Conservation (phyloP, 1,140 invertebrate species). For the Archivesica marissinica region DNA sequence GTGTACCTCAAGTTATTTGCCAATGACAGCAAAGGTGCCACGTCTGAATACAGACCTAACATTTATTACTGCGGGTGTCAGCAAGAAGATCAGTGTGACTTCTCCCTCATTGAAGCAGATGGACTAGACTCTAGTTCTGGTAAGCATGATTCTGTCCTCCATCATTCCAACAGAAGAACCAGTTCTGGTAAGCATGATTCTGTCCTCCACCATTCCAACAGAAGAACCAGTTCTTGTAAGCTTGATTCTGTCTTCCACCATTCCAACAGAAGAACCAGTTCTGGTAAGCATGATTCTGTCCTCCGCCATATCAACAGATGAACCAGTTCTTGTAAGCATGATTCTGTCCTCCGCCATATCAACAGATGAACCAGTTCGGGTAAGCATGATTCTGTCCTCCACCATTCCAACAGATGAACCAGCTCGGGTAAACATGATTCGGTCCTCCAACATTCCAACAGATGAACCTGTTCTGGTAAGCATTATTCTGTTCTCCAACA, state of each 20-base stretch:
- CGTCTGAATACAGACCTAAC: background rate
- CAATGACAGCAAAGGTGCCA: background rate
- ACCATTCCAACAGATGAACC: background rate
- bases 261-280: background rate
- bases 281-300: background rate
- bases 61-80: conserved; percentile 28
- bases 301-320: background rate
- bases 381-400: background rate
- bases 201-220: too few relatives aligned
- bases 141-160: background rate
- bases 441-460: too few relatives aligned
- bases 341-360: background rate
- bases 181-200: too few relatives aligned
- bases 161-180: too few relatives aligned
- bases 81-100: conserved; percentile 13
- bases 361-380: background rate
- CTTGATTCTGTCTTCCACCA: background rate
- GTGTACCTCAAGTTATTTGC: conserved; percentile 6
- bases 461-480: too few relatives aligned
- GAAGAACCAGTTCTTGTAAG: too few relatives aligned
- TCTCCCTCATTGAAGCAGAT: background rate
- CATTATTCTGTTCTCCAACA: too few relatives aligned
- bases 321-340: background rate
- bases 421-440: background rate
- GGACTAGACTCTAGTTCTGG: background rate